Base-by-base conservation (phyloP, 2,888 invertebrate species). In the Idaea aversata region DNA sequence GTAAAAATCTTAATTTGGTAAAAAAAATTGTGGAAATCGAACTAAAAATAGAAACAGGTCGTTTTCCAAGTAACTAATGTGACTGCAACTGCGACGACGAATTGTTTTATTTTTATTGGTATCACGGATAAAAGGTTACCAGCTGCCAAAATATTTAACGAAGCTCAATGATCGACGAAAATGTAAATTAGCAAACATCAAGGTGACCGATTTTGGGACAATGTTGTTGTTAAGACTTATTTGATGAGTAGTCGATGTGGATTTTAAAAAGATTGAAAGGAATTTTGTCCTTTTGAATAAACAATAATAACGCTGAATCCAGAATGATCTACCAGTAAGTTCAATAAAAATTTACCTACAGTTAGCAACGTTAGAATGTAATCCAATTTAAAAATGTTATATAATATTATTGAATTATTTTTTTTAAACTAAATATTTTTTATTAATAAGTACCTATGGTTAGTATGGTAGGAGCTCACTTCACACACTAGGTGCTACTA, bases 191-290 rank as follows among this genome's bases (percentile, higher is more conserved):
- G 63, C 61, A 15, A 60, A 63, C 65, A 68, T 66, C 72, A 74
- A 74, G 74, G 74, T 74, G 74, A 72, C 70, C 67, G 70, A 70
- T 67, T 64, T 72, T 70, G 57, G 65, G 67, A 66, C 67, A 65
- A 62, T 61, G 67, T 66, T 72, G 65, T 64, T 61, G 57, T 60
- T 59, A 62, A 64, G 64, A 65, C 65, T n/a, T n/a, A 63, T 62
- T 38, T 38, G 59, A 34, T 63, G 64, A 58, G 61, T 16, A 47
- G 47, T 47, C 13, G 10, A 47, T 47, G 47, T 10, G 13, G 47
- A 47, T 47, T 47, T 36, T 47, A 47, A 47, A 10, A 6, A 7
- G 47, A 47, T 47, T 47, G 2, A 47, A 47, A 47, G 47, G 13
- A 13, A 47, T 47, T 47, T 13, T 6, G 47, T 47, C 47, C 47